A percentile compares a stretch with the other conserved stretches of the same genome.
phyloP scores from a whole-genome alignment of 2,113 vertebrate genomes.

The Chionodraco myersi region DNA sequence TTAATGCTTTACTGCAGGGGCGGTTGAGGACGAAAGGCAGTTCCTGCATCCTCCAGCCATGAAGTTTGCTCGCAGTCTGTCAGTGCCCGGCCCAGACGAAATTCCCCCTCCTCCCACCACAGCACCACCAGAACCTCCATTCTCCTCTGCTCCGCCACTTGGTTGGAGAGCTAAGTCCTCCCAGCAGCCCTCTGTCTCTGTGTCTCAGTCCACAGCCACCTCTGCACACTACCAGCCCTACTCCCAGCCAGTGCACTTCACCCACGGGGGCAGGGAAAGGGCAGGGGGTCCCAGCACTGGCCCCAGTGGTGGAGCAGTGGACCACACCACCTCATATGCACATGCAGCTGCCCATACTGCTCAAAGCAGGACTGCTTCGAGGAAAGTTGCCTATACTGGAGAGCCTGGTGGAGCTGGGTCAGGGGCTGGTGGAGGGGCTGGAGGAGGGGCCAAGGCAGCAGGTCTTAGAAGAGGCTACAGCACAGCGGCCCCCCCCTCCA shows the following conservation, averaged over 20 bases:
- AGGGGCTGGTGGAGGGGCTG: conserved; percentile 59
- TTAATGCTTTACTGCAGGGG: conserved; percentile 79
- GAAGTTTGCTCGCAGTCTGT: conserved; percentile 93
- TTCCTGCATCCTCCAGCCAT: conserved; percentile 89
- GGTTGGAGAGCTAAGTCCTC: conserved; percentile 82
- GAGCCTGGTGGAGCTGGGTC: conserved; percentile 71
- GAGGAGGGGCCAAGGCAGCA: conserved; percentile 72
- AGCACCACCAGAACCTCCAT: conserved; percentile 91
- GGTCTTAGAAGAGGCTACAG: conserved; percentile 84
- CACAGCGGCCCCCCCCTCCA: conserved; percentile 78
- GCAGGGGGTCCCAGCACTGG: conserved; percentile 63
- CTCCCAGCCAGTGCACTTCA: conserved; percentile 75
- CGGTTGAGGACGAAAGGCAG: conserved; percentile 89
- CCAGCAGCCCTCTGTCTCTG: conserved; percentile 84
- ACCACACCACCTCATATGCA: conserved; percentile 73
- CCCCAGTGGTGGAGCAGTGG: conserved; percentile 53
- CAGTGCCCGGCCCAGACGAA: conserved; percentile 92
- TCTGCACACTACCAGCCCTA: conserved; percentile 86
- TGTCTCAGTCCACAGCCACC: conserved; percentile 82
- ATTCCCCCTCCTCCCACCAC: conserved; percentile 95
- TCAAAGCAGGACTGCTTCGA: conserved; percentile 82
- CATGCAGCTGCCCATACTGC: conserved; percentile 78
- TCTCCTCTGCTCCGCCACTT: conserved; percentile 87
- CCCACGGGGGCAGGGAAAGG: conserved; percentile 79
- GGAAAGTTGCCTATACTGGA: conserved; percentile 81